These are phyloP conservation scores for Tribolium castaneum DNA, from an alignment of 1,140 invertebrate genomes.

Conservation along the genomic window DNA sequence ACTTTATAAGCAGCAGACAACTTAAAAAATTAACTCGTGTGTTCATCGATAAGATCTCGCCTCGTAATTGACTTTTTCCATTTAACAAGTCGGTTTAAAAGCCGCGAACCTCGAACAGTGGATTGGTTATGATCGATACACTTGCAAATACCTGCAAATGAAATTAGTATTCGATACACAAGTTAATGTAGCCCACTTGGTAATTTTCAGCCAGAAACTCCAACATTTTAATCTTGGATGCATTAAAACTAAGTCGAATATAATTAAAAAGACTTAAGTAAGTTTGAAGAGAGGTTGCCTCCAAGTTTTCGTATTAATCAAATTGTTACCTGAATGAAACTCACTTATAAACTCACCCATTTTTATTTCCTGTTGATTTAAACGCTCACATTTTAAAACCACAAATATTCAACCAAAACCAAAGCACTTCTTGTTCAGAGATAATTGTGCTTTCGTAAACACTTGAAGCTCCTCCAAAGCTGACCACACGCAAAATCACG, in stretches of 20 bases:
- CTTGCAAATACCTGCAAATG: constrained; percentile 2
- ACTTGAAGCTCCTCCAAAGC: background rate
- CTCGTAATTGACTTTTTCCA: background rate
- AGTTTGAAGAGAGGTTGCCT: constrained; percentile 13
- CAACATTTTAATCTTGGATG: constrained; percentile 31
- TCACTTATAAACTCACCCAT: constrained; percentile 16
- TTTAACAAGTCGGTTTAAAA: background rate
- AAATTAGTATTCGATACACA: constrained; percentile 34
- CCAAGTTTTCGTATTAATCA: constrained; percentile 35
- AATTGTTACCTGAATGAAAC: constrained; percentile 39
- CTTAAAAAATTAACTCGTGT: background rate
- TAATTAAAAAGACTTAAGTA: constrained; percentile 34
- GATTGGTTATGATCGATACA: constrained; percentile 4
- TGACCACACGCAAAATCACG: constrained; percentile 5
- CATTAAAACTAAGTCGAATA: constrained; percentile 33
- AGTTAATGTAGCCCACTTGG: constrained; percentile 5
- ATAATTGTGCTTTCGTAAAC: constrained; percentile 6
- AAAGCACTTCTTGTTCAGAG: background rate
- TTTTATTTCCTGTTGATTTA: constrained; percentile 19
- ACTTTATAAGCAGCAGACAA: background rate
- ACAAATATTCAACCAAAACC: background rate
- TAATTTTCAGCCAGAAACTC: constrained; percentile 16
- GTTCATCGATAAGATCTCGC: background rate
- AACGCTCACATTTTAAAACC: background rate
- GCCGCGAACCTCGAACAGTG: background rate